A percentile compares a stretch with the other conserved stretches of the same genome.
Evolutionary conservation across 2,888 invertebrate species (phyloP).

Genomic region (Hymenopus coronatus): DNA sequence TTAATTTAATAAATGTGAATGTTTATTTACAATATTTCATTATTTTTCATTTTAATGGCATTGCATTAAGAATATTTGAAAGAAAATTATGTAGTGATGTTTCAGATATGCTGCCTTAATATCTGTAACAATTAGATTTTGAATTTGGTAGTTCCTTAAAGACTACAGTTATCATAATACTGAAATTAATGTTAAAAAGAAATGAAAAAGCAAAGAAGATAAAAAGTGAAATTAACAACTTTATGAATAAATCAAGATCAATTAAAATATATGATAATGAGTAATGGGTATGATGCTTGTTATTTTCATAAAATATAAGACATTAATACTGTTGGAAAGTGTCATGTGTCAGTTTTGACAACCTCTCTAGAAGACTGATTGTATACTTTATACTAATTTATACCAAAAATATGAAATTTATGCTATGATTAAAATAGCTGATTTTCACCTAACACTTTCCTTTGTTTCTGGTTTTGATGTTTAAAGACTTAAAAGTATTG

Average conservation of each 20-base stretch:
- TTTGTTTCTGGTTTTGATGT: neutral
- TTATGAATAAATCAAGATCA: neutral
- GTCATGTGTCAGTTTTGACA: conserved; percentile 18
- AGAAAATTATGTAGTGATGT: too few species aligned
- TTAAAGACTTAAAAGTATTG: neutral
- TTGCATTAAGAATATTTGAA: neutral
- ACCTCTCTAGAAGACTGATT: conserved; percentile 25
- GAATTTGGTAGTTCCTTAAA: neutral
- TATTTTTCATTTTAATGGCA: neutral
- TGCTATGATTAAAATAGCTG: neutral
- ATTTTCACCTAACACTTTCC: neutral
- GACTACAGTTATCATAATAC: neutral
- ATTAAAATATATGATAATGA: neutral
- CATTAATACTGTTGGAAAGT: neutral
- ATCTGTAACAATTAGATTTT: neutral
- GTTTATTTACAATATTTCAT: neutral
- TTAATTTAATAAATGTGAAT: neutral
- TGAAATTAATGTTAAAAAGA: neutral
- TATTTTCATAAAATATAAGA: neutral
- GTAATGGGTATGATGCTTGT: neutral
- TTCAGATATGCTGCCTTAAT: neutral
- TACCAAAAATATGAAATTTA: neutral
- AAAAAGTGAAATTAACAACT: neutral
- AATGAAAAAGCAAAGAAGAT: neutral
- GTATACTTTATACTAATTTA: conserved; percentile 15